Base-by-base conservation (phyloP, 2,888 invertebrate species). In the Aproaerema taeniolella region DNA sequence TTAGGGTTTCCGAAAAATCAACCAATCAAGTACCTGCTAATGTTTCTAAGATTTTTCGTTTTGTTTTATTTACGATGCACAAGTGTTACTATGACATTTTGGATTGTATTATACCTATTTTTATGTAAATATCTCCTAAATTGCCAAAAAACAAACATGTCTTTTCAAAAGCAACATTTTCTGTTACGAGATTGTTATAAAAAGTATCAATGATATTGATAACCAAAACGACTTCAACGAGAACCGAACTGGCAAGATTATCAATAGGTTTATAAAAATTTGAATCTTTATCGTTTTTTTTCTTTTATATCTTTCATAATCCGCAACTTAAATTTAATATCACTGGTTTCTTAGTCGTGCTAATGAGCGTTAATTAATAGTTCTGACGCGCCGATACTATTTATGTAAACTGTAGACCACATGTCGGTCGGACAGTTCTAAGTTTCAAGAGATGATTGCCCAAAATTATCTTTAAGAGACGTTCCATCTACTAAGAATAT, bases 281-380 rank as follows among this genome's bases (percentile, higher is more conserved):
- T 33, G 11, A 24, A 33, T 33, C 10, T 33, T 33, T 20, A 33
- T 33, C 12, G 16, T 7, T 11, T 10, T 9, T 17, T 20, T 20
- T 12, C 11, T 33, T 33, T 33, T 33, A 8, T 33, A 13, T 12
- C 9, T 33, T 33, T 11, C 5, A 26, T 14, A 26, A 35, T 35
- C 26, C 15, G 25, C 25, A 26, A 26, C n/a, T 8, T 24, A 37
- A 39, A 41, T 37, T 33, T 39, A 36, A 46, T 37, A 39, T 36
- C 20, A 14, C 36, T 29, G 37, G 43, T 43, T 45, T 42, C 33
- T 24, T 50, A 58, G 55, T 58, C 58, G 53, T 43, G 52, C 59
- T 73, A 73, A 78, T 70, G 63, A 68, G 60, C 52, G 49, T 59
- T 65, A 67, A 73, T 74, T 67, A 66, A 64, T 61, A 67, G 63